A percentile compares a stretch with the other conserved stretches of the same genome.
Evolutionary conservation across 2,888 invertebrate species (phyloP).

Genomic region (Sminthurinus aureus): DNA sequence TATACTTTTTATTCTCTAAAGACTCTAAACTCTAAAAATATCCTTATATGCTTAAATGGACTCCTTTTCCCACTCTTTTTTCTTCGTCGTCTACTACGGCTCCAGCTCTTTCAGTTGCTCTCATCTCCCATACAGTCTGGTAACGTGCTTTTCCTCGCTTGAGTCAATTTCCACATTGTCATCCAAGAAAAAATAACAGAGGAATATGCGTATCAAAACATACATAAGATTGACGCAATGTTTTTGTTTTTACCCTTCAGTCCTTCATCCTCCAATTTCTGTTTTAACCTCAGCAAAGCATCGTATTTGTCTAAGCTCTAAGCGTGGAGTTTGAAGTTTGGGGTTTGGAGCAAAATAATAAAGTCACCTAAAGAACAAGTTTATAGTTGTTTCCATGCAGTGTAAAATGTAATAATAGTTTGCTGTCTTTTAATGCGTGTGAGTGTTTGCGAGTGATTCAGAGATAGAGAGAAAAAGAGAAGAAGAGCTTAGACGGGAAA

Average conservation of each 20-base stretch:
- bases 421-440: neutral
- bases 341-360: too few species aligned
- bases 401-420: too few species aligned
- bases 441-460: neutral
- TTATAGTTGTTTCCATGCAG: neutral
- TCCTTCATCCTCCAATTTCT: neutral
- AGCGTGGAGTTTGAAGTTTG: too few species aligned
- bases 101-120: neutral
- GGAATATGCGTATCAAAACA: neutral
- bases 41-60: neutral
- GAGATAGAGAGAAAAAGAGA: neutral
- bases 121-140: neutral
- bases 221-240: neutral
- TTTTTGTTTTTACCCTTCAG: neutral
- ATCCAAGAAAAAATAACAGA: neutral
- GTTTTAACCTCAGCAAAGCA: neutral
- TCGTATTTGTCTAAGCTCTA: neutral
- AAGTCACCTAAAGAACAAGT: neutral
- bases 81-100: too few species aligned
- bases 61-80: neutral
- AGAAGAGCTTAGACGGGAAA: neutral
- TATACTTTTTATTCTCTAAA: too few species aligned
- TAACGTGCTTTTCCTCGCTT: constrained; percentile 1
- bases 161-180: neutral
- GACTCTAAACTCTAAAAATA: too few species aligned